phyloP scores from a whole-genome alignment of 2,888 invertebrate species.

The Eristalinus aeneus region DNA sequence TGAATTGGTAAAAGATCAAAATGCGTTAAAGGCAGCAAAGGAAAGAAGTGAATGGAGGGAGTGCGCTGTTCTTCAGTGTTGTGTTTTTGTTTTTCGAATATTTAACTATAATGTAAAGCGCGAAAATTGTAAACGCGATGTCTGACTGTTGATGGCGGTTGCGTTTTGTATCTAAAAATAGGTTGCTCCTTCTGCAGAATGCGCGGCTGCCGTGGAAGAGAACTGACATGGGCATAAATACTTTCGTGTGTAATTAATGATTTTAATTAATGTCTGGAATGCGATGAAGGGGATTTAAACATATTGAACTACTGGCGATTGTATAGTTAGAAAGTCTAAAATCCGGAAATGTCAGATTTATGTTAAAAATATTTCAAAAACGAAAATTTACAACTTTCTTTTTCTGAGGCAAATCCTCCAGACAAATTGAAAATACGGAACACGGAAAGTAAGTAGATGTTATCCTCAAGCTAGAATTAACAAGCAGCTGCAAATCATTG shows the following conservation, averaged over 20 bases:
- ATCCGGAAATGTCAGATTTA: too few species aligned
- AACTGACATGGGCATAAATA: neutral
- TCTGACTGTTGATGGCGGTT: slow-evolving; percentile 13
- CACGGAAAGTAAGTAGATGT: too few species aligned
- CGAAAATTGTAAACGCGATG: slow-evolving; percentile 5
- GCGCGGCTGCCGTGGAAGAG: neutral
- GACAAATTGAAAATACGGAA: too few species aligned
- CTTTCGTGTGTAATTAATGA: neutral
- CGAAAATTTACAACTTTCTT: too few species aligned
- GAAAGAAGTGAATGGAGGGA: neutral
- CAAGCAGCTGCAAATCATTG: too few species aligned
- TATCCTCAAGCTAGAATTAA: too few species aligned
- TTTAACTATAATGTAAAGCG: slow-evolving; percentile 18
- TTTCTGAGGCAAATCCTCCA: too few species aligned
- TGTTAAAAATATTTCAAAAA: too few species aligned
- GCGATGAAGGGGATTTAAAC: neutral
- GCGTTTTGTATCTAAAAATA: slow-evolving; percentile 31
- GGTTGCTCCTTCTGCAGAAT: neutral
- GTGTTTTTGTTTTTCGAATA: neutral
- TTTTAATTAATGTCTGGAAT: slow-evolving; percentile 10
- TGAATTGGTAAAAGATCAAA: neutral
- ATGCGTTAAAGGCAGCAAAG: neutral
- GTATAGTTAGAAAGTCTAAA: too few species aligned
- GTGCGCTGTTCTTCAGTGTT: neutral
- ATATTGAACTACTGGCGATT: neutral